Conservation (phyloP, 2,113 vertebrate species). For the Lates calcarifer region DNA sequence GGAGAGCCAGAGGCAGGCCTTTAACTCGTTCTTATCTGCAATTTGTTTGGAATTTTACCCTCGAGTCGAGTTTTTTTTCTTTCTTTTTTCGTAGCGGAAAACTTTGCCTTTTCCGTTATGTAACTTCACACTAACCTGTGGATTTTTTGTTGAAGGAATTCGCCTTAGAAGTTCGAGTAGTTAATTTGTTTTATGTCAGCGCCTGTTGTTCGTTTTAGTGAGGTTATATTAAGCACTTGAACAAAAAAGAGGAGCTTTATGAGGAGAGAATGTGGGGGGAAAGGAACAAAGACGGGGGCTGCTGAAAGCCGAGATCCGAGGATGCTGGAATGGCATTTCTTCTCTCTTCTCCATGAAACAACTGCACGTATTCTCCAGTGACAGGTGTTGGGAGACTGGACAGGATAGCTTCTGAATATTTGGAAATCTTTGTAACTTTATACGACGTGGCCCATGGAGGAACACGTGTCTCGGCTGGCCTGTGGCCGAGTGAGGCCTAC, state of each 20-base stretch:
- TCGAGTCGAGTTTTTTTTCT: neutral
- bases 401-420: constrained; percentile 46
- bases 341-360: constrained; percentile 10
- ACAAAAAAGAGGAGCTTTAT: neutral
- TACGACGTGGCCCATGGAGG: constrained; percentile 72
- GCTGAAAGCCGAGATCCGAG: neutral
- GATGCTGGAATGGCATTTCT: constrained; percentile 50
- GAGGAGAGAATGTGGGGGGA: constrained; percentile 25
- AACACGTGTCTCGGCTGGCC: constrained; percentile 85
- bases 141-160: constrained; percentile 7
- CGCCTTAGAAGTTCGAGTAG: accelerated
- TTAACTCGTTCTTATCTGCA: too few relatives aligned
- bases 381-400: constrained; percentile 47
- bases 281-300: constrained; percentile 81
- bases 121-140: constrained; percentile 64
- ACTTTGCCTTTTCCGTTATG: constrained; percentile 43
- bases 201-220: accelerated
- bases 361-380: neutral
- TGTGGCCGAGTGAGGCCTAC: constrained; percentile 77
- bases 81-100: neutral
- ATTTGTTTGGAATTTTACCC: too few relatives aligned
- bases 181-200: too few relatives aligned
- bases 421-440: constrained; percentile 76
- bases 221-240: neutral
- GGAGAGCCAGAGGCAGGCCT: accelerated